phyloP scores from a whole-genome alignment of 1,140 invertebrate genomes.

The Meloidogyne chitwoodi region DNA sequence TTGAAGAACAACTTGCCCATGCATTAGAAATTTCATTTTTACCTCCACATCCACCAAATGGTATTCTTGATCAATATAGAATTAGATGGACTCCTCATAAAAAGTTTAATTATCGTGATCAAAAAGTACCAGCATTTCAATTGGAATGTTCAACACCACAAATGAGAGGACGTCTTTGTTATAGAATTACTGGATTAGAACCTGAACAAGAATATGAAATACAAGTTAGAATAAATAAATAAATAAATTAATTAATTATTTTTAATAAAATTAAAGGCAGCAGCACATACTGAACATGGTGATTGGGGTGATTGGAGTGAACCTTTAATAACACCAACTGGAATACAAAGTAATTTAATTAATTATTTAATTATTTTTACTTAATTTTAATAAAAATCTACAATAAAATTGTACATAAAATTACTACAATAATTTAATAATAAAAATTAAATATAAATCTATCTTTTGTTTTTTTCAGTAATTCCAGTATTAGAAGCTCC shows the following conservation, averaged over 20 bases:
- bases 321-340: conserved; percentile 41
- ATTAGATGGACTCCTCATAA: conserved; percentile 52
- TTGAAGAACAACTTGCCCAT: conserved; percentile 48
- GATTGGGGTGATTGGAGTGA: conserved; percentile 59
- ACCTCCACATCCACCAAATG: conserved; percentile 55
- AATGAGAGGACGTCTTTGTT: conserved; percentile 54
- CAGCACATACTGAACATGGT: conserved; percentile 57
- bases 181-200: conserved; percentile 50
- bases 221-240: conserved; percentile 17
- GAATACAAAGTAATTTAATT: conserved; percentile 40
- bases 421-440: too few relatives aligned
- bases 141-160: conserved; percentile 51
- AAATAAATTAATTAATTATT: too few relatives aligned
- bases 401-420: too few relatives aligned
- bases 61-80: conserved; percentile 52
- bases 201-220: conserved; percentile 60
- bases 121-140: conserved; percentile 48
- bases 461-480: conserved; percentile 26
- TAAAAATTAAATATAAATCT: too few relatives aligned
- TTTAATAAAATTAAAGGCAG: conserved; percentile 29
- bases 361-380: too few relatives aligned
- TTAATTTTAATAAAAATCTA: too few relatives aligned
- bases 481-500: conserved; percentile 57
- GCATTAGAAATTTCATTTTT: conserved; percentile 59
- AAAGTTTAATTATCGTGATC: conserved; percentile 55